Conservation (phyloP, 2,888 invertebrate genomes). For the Pseudolycoriella hygida region DNA sequence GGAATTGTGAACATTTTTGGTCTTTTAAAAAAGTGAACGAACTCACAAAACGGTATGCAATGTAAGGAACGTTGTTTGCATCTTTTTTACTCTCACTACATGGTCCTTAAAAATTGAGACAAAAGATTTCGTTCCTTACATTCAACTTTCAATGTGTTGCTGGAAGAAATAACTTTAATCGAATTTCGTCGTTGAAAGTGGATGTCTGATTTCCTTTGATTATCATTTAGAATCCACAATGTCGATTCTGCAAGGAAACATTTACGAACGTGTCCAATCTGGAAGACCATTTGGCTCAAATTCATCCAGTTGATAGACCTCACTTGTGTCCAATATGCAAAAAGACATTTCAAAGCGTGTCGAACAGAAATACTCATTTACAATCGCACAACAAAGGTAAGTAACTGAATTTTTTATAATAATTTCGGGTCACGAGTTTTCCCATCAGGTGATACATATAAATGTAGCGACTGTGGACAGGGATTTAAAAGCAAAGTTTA, state of each 20-base stretch:
- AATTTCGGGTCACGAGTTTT: background rate
- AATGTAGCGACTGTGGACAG: constrained; percentile 8
- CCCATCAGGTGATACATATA: background rate
- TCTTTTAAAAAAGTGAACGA: no score
- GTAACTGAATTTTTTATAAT: background rate
- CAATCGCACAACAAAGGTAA: constrained; percentile 7
- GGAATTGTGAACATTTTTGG: no score
- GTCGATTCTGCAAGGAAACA: constrained; percentile 3
- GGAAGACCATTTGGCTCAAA: constrained; percentile 2
- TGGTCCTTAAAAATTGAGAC: no score
- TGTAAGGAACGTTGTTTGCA: no score
- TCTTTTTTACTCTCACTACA: no score
- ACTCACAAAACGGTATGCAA: no score
- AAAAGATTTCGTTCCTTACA: no score
- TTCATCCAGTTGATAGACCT: constrained; percentile 2
- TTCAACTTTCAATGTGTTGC: no score
- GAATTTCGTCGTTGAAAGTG: no score
- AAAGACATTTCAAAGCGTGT: constrained; percentile 8
- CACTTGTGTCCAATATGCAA: constrained; percentile 9
- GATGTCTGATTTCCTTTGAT: no score
- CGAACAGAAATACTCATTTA: constrained; percentile 10
- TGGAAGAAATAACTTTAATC: no score
- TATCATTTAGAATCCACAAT: background rate
- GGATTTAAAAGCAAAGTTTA: constrained; percentile 9
- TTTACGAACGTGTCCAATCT: background rate